phyloP scores from a whole-genome alignment of 2,888 invertebrate genomes.

The Drosophila suboccidentalis region DNA sequence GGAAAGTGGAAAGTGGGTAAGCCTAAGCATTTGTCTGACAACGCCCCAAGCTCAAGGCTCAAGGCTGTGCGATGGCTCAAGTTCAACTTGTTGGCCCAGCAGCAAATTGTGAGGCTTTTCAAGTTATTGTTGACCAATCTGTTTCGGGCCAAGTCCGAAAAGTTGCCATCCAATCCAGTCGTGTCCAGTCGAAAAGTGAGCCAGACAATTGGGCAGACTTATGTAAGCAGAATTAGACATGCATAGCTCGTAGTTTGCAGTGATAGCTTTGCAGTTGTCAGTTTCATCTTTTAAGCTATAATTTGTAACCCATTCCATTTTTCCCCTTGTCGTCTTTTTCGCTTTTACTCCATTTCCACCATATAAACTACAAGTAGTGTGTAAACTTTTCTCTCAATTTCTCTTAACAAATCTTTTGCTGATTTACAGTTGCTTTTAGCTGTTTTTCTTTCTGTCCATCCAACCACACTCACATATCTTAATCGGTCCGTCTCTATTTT shows the following conservation, averaged over 20 bases:
- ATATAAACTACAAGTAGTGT: constrained; percentile 22
- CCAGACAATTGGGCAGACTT: constrained; percentile 30
- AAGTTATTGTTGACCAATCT: constrained; percentile 75
- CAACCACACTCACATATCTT: background rate
- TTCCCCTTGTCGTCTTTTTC: background rate
- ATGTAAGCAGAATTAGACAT: constrained; percentile 55
- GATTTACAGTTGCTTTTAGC: constrained; percentile 37
- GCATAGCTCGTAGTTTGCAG: constrained; percentile 42
- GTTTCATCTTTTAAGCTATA: constrained; percentile 36
- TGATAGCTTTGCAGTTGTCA: constrained; percentile 47
- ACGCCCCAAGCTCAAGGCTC: constrained; percentile 50
- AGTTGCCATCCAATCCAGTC: constrained; percentile 5
- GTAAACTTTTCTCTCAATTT: constrained; percentile 46
- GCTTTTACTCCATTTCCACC: background rate
- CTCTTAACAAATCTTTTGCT: constrained; percentile 40
- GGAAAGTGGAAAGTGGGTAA: constrained; percentile 68
- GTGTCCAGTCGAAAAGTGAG: too few relatives aligned
- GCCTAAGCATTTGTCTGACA: constrained; percentile 73
- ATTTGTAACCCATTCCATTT: constrained; percentile 18
- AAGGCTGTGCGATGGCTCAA: constrained; percentile 52
- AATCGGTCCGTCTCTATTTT: background rate
- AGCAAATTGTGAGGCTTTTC: constrained; percentile 74
- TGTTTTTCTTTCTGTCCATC: constrained; percentile 10
- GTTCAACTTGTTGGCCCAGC: constrained; percentile 71
- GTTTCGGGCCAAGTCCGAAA: constrained; percentile 20